These are phyloP conservation scores for Desmophyllum pertusum DNA, from an alignment of 92 coral and sea anemone species.

Conservation along the genomic window DNA sequence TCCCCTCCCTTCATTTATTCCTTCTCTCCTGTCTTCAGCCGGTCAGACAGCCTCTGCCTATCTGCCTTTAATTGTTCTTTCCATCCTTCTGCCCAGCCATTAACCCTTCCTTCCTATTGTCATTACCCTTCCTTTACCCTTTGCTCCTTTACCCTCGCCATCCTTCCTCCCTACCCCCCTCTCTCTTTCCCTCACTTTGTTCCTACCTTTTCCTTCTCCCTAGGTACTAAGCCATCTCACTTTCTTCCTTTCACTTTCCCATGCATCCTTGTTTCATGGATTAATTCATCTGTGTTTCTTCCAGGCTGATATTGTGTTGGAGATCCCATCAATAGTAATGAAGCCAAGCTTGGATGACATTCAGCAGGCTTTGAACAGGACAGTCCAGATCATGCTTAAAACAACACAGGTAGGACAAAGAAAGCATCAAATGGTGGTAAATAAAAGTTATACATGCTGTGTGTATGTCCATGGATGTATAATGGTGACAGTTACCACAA, in stretches of 20 bases:
- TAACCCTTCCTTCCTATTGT: too few species aligned
- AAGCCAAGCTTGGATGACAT: constrained; percentile 98
- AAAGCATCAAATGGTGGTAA: not conserved
- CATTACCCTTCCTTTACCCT: too few species aligned
- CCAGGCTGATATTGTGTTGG: constrained; percentile 97
- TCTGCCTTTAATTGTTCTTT: too few species aligned
- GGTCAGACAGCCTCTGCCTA: too few species aligned
- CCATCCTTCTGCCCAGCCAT: too few species aligned
- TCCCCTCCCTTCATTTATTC: not conserved
- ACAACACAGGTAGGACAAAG: constrained; percentile 83
- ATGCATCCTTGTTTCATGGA: not conserved
- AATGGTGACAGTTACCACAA: not conserved
- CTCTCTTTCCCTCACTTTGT: not conserved
- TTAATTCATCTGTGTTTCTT: not conserved
- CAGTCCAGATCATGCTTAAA: constrained; percentile 95
- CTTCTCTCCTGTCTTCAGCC: not conserved
- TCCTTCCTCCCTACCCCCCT: not conserved
- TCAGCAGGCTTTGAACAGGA: constrained; percentile 91
- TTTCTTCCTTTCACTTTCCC: not conserved
- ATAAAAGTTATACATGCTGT: not conserved
- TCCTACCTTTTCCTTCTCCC: not conserved
- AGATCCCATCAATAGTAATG: constrained; percentile 93
- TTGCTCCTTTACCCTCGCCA: too few species aligned
- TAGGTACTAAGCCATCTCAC: not conserved
- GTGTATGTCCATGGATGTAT: not conserved